A percentile compares a stretch with the other conserved stretches of the same genome.
Conservation (phyloP, 2,888 invertebrate species). For the Noctuana brunneofusca region DNA sequence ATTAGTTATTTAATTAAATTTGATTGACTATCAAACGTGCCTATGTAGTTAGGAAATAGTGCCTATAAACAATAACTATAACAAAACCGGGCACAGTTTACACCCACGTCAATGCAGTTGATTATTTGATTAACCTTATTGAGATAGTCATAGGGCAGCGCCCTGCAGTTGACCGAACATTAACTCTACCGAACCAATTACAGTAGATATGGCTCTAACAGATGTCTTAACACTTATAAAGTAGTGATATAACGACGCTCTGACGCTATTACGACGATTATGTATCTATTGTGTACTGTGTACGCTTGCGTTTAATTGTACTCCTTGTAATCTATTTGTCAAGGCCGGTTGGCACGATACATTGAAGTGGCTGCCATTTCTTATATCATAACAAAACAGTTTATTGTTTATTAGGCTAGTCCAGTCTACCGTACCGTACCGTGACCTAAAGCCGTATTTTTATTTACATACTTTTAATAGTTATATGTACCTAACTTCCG, state of each 20-base stretch:
- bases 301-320: conserved; percentile 11
- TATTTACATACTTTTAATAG: background rate
- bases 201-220: conserved; percentile 17
- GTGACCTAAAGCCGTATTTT: background rate
- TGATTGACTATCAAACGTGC: no score
- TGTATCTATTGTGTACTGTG: conserved; percentile 21
- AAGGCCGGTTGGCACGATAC: conserved; percentile 9
- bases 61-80: conserved; percentile 35
- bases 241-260: conserved; percentile 3
- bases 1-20: no score
- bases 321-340: conserved; percentile 4
- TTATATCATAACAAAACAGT: background rate
- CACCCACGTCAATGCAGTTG: conserved; percentile 38
- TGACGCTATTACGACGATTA: conserved; percentile 18
- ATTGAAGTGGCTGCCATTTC: background rate
- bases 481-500: background rate
- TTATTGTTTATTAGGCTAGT: background rate
- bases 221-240: conserved; percentile 7
- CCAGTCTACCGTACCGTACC: no score
- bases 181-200: conserved; percentile 35
- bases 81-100: conserved; percentile 16
- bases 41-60: background rate
- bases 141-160: conserved; percentile 62
- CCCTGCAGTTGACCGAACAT: conserved; percentile 51
- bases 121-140: conserved; percentile 73